These are phyloP conservation scores for Allolobophora icterica DNA, from an alignment of 2,888 invertebrate genomes.

Conservation along the genomic window DNA sequence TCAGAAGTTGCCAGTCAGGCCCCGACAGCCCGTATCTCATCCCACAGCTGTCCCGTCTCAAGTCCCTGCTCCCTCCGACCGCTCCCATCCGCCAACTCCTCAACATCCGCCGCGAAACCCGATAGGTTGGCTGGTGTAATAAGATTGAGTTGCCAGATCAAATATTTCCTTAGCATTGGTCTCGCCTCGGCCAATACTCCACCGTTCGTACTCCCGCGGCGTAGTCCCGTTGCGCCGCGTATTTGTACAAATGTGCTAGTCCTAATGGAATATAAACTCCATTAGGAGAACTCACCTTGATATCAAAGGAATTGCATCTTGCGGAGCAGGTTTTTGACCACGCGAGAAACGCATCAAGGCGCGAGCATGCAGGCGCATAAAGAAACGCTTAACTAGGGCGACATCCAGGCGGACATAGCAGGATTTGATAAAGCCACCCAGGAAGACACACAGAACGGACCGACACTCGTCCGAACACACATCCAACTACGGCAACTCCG, in stretches of 20 bases:
- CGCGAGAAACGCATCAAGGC: background rate
- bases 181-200: background rate
- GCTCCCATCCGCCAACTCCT: background rate
- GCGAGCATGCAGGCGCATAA: background rate
- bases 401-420: background rate
- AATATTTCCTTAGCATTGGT: slow-evolving; percentile 17
- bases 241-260: slow-evolving; percentile 2
- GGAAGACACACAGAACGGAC: background rate
- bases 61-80: background rate
- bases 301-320: background rate
- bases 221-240: background rate
- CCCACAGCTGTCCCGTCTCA: slow-evolving; percentile 12
- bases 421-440: background rate
- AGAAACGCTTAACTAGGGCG: background rate
- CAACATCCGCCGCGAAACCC: background rate
- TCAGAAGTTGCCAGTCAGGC: slow-evolving; percentile 11
- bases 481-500: background rate
- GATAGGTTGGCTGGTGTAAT: background rate
- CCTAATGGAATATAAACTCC: slow-evolving; percentile 17
- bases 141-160: slow-evolving; percentile 11
- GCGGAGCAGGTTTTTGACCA: background rate
- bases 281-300: background rate
- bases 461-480: background rate
- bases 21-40: background rate
- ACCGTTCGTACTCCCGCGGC: background rate